A percentile compares a stretch with the other conserved stretches of the same genome.
Conservation (phyloP, 2,888 invertebrate species). For the Palloptera scutellata region DNA sequence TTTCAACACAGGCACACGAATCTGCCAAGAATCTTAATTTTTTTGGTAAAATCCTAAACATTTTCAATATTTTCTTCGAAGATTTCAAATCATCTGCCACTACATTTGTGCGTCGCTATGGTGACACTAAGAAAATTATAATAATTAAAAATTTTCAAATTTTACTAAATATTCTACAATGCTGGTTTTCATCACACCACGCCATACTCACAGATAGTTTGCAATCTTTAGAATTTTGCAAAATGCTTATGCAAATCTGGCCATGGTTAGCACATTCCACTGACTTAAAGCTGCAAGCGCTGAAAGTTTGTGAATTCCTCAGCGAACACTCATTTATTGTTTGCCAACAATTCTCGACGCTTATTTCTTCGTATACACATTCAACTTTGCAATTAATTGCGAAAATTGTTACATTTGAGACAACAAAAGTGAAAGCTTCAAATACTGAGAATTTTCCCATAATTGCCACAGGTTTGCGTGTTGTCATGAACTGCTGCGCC, state of each 20-base stretch:
- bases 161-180: conserved; percentile 51
- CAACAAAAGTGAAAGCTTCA: conserved; percentile 48
- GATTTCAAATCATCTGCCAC: conserved; percentile 50
- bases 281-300: conserved; percentile 47
- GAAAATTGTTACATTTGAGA: conserved; percentile 53
- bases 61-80: conserved; percentile 52
- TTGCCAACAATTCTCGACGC: conserved; percentile 54
- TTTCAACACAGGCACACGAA: conserved; percentile 45
- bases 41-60: conserved; percentile 45
- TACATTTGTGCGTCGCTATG: conserved; percentile 55
- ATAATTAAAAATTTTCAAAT: conserved; percentile 53
- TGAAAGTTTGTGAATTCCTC: conserved; percentile 51
- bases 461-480: conserved; percentile 50
- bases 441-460: conserved; percentile 39
- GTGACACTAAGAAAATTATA: conserved; percentile 52
- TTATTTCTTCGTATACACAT: conserved; percentile 46
- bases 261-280: conserved; percentile 59
- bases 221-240: conserved; percentile 45
- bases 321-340: conserved; percentile 59
- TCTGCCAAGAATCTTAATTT: conserved; percentile 48
- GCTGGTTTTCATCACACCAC: conserved; percentile 54
- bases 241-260: conserved; percentile 54
- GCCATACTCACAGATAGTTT: conserved; percentile 49
- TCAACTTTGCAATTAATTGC: conserved; percentile 56
- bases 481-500: conserved; percentile 58